phyloP scores from a whole-genome alignment of 2,797 vertebrate species.

The Dermochelys coriacea region DNA sequence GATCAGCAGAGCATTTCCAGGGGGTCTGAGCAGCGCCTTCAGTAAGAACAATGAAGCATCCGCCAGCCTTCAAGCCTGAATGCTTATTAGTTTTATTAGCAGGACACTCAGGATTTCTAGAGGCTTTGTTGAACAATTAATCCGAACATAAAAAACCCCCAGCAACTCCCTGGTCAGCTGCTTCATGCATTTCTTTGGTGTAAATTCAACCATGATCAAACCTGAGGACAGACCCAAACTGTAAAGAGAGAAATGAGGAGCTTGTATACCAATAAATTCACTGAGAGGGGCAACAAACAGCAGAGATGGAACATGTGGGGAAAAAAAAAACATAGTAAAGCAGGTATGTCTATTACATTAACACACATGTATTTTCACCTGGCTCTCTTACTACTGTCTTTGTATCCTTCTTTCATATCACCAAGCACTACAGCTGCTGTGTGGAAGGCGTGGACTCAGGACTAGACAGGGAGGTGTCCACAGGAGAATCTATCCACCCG shows the following conservation, averaged over 20 bases:
- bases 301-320: background rate
- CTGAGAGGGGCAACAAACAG: background rate
- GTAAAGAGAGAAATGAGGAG: background rate
- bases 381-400: fast-evolving
- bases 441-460: background rate
- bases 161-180: background rate
- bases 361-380: background rate
- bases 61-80: background rate
- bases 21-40: background rate
- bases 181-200: background rate
- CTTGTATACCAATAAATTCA: background rate
- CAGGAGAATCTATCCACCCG: fast-evolving
- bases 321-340: background rate
- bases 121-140: background rate
- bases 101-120: background rate
- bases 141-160: background rate
- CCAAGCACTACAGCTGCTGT: background rate
- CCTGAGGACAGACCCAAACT: background rate
- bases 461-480: background rate
- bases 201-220: background rate
- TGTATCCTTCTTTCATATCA: background rate
- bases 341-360: background rate
- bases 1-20: background rate
- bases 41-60: background rate
- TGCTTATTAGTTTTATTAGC: fast-evolving